A percentile compares a stretch with the other conserved stretches of the same genome.
These are phyloP conservation scores for Neodiprion fabricii DNA, from an alignment of 1,140 invertebrate genomes.

Conservation along the genomic window DNA sequence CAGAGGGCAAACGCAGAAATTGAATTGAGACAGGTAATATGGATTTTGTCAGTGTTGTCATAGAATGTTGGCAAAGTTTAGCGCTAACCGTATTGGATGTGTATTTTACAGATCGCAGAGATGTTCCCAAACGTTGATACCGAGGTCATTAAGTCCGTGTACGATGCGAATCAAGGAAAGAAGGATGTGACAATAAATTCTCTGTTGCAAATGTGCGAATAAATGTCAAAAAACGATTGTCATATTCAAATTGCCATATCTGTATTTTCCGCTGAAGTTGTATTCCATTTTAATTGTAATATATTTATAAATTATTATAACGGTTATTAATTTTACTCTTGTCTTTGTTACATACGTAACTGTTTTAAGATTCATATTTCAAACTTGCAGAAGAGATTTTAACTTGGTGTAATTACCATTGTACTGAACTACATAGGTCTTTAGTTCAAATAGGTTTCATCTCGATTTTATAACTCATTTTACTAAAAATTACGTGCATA, in stretches of 20 bases:
- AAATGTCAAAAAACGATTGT: constrained; percentile 36
- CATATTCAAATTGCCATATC: constrained; percentile 38
- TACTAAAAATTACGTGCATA: no score
- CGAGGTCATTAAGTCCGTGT: constrained; percentile 89
- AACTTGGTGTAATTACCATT: no score
- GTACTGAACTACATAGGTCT: no score
- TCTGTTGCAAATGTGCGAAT: constrained; percentile 85
- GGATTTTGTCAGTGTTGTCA: constrained; percentile 18
- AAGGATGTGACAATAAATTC: constrained; percentile 92
- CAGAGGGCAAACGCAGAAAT: constrained; percentile 65
- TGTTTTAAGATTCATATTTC: constrained; percentile 18
- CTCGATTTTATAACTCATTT: no score
- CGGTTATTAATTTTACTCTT: constrained; percentile 12
- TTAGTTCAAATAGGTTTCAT: no score
- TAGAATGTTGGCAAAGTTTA: background rate
- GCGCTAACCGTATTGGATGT: constrained; percentile 22
- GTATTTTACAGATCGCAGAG: constrained; percentile 78
- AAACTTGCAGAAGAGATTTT: background rate
- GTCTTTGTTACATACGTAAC: background rate
- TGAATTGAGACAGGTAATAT: constrained; percentile 77
- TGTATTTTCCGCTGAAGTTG: constrained; percentile 42
- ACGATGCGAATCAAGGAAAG: constrained; percentile 88
- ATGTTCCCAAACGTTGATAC: constrained; percentile 96
- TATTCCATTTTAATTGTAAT: constrained; percentile 43
- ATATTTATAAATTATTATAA: constrained; percentile 46